A percentile compares a stretch with the other conserved stretches of the same genome.
These are phyloP conservation scores for Papilio protenor DNA, from an alignment of 2,888 invertebrate genomes.

Conservation along the genomic window DNA sequence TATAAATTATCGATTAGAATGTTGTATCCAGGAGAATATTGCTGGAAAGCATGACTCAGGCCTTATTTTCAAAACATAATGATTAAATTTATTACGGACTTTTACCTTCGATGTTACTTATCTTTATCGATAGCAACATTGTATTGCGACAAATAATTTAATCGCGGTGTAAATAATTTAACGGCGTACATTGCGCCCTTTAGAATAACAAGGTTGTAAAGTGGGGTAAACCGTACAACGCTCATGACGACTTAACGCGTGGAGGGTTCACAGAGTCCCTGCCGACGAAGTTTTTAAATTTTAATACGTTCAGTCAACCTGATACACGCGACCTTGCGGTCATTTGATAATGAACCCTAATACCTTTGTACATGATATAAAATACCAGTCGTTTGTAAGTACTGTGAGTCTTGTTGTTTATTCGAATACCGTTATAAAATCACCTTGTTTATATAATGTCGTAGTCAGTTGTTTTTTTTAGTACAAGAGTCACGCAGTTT, in stretches of 20 bases:
- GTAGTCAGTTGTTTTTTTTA: neutral
- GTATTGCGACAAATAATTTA: neutral
- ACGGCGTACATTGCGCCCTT: conserved; percentile 5
- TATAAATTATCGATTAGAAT: too few relatives aligned
- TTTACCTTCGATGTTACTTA: neutral
- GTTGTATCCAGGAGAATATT: too few relatives aligned
- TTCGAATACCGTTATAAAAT: neutral
- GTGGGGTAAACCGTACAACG: conserved; percentile 17
- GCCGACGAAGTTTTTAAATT: conserved; percentile 10
- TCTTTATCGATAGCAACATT: conserved; percentile 10
- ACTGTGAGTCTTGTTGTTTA: neutral
- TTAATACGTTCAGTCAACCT: neutral
- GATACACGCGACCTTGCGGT: neutral
- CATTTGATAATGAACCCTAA: conserved; percentile 6
- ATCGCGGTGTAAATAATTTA: neutral
- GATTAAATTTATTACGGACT: neutral
- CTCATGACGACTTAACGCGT: neutral
- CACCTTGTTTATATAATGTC: neutral
- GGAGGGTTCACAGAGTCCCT: neutral
- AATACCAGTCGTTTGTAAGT: neutral
- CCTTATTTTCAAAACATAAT: too few relatives aligned
- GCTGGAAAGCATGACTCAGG: too few relatives aligned
- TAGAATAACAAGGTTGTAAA: conserved; percentile 29
- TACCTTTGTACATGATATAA: neutral
- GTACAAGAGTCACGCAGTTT: neutral